Base-by-base conservation (phyloP, 2,113 vertebrate species). In the Myiozetetes cayanensis region DNA sequence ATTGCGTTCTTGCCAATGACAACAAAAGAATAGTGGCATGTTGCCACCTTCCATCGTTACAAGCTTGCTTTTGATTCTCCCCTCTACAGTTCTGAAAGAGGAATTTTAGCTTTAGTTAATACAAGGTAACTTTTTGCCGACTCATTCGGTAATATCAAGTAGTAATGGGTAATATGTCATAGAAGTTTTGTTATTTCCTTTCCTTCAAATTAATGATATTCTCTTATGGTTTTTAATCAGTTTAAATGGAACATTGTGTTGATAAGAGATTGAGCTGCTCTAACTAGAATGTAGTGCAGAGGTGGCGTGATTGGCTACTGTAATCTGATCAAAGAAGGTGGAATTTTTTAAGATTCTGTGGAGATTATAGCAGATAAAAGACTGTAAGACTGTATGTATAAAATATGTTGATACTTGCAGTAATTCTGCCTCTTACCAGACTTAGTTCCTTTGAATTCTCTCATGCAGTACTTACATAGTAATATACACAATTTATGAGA, bases 21-120 rank as follows among this genome's bases (percentile, higher is more conserved):
- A 96, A 94, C 91, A 89, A 67, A 78, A 85, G 89, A 85, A 87
- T 65, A 68, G 87, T 94, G 91, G 94, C 96, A 65, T 12, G 30
- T 68, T 94, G 81, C 89, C 94, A 89, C 62, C 44, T 85, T 82
- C 74, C 74, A 37, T 87, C 15, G 0, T 77, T 80, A 20, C 31
- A 85, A 78, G 47, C 52, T 76, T 86, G 63, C 33, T 55, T 81
- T 63, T 66, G 30, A 59, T 67, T 78, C 52, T 85, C 16, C 25
- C 19, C 5, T 17, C 56, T 75, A 22, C 24, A 27, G 44, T 81
- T 90, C 92, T 0, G 0, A 74, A 89, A 84, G 25, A 52, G 30
- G 30, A 82, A 77, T 71, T 93, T 86, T 47, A 73, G 44, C 30
- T 80, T 73, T 41, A 49, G 41, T 65, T 86, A 41, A 83, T 44